Conservation (phyloP, 2,797 vertebrate species). For the Anguilla obscura region DNA sequence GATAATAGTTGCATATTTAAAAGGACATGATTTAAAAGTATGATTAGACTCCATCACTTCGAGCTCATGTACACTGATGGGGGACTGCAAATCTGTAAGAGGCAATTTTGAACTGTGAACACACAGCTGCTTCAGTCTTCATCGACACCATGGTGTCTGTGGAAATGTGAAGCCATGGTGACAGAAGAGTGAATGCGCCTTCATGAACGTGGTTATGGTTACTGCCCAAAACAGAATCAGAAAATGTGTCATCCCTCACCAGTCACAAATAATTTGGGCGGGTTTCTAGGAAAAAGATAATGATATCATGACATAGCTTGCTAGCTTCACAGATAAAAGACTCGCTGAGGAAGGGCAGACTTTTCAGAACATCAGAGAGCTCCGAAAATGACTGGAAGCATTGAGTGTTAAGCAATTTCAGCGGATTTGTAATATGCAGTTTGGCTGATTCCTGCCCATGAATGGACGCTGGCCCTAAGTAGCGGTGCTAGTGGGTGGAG, state of each 20-base stretch:
- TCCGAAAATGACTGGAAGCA: background rate
- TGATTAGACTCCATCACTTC: background rate
- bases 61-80: too few relatives aligned
- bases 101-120: too few relatives aligned
- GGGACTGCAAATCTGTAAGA: too few relatives aligned
- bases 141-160: too few relatives aligned
- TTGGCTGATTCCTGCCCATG: background rate
- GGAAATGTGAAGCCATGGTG: background rate
- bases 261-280: background rate
- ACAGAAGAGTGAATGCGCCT: background rate
- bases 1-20: background rate
- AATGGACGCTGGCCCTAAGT: background rate
- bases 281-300: background rate
- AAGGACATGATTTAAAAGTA: background rate
- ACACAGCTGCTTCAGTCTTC: too few relatives aligned
- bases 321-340: background rate
- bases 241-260: background rate
- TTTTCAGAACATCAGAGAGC: background rate
- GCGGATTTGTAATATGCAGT: background rate
- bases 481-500: background rate
- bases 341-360: background rate
- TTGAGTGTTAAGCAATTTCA: background rate
- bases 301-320: background rate
- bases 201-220: background rate
- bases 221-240: background rate